A percentile compares a stretch with the other conserved stretches of the same genome.
These are phyloP conservation scores for Mimumesa dahlbomi DNA, from an alignment of 2,888 invertebrate genomes.

Conservation along the genomic window DNA sequence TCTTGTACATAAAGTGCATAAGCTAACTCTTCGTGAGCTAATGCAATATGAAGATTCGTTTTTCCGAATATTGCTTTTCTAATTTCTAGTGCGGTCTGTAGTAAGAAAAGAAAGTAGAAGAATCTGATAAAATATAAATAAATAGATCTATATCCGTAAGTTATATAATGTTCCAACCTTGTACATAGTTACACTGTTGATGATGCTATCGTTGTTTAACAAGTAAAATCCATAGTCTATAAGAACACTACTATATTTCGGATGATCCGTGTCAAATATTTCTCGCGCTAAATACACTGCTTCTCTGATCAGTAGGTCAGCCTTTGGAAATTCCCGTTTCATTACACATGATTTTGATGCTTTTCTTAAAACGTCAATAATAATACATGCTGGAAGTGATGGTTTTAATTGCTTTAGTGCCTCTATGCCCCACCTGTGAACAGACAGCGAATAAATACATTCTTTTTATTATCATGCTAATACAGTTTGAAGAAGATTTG, in stretches of 20 bases:
- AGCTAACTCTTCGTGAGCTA: slow-evolving; percentile 94
- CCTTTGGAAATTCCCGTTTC: slow-evolving; percentile 91
- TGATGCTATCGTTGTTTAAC: slow-evolving; percentile 92
- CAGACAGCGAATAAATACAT: too few species aligned
- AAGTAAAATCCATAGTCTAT: slow-evolving; percentile 95
- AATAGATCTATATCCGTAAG: not conserved
- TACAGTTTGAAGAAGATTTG: too few species aligned
- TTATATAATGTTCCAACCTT: slow-evolving; percentile 81
- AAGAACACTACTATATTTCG: slow-evolving; percentile 91
- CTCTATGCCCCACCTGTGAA: slow-evolving; percentile 87
- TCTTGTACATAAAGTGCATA: slow-evolving; percentile 96
- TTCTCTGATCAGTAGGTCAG: slow-evolving; percentile 91
- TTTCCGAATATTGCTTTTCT: slow-evolving; percentile 90
- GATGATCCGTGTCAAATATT: slow-evolving; percentile 86
- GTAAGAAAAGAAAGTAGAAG: slow-evolving; percentile 15
- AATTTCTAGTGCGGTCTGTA: slow-evolving; percentile 86
- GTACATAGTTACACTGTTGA: slow-evolving; percentile 92
- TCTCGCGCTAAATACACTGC: slow-evolving; percentile 87
- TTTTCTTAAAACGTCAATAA: slow-evolving; percentile 91
- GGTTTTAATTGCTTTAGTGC: slow-evolving; percentile 87
- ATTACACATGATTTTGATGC: slow-evolving; percentile 95
- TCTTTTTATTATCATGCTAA: too few species aligned
- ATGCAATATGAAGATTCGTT: slow-evolving; percentile 92
- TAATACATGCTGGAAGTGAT: slow-evolving; percentile 85
- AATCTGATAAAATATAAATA: not conserved